Evolutionary conservation across 2,888 invertebrate species (phyloP), one percentile per base, ranked within the genome.

Genomic region (Formica aserva): DNA sequence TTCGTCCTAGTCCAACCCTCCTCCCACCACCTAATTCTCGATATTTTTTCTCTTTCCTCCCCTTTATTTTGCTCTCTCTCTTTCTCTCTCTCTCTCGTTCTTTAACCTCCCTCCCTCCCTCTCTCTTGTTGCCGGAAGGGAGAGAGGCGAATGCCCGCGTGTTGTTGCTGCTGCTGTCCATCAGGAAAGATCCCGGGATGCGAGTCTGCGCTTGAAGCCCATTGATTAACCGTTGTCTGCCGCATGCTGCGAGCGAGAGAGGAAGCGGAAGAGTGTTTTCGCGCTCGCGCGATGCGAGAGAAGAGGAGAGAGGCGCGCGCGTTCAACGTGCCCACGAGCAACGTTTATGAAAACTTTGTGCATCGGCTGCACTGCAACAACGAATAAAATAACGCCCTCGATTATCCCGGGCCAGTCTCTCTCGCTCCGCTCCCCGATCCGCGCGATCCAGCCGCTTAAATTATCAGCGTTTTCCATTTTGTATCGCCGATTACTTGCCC

Each of bases 141-240:
- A 48, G n/a, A 52, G n/a, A 52, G 52, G n/a, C 55, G 26, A 26
- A 22, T 72, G 83, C 52, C 63, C 71, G 83, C 77, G 81, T 86
- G 85, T 86, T 89, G 86, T 85, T 80, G 91, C 89, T 87, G 87
- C 90, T 88, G 91, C 90, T 92, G 93, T 94, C 94, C 92, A 92
- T 94, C 94, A 94, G 90, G 90, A 91, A 93, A 92, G 93, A 93
- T 93, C 89, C 91, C 88, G 91, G 87, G 87, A 88, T 89, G 88
- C 91, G 91, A 90, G 92, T 92, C 92, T 93, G 94, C 92, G 93
- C 93, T 94, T 93, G 93, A 93, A 93, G 92, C 92, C 91, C 94
- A 94, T 94, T 94, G 94, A 94, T 94, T 94, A 94, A 94, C 93
- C 92, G 93, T 94, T 94, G 94, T 92, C 92, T 92, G 91, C 88